A percentile compares a stretch with the other conserved stretches of the same genome.
phyloP scores from a whole-genome alignment of 2,113 vertebrate species.

The Mirza zaza region DNA sequence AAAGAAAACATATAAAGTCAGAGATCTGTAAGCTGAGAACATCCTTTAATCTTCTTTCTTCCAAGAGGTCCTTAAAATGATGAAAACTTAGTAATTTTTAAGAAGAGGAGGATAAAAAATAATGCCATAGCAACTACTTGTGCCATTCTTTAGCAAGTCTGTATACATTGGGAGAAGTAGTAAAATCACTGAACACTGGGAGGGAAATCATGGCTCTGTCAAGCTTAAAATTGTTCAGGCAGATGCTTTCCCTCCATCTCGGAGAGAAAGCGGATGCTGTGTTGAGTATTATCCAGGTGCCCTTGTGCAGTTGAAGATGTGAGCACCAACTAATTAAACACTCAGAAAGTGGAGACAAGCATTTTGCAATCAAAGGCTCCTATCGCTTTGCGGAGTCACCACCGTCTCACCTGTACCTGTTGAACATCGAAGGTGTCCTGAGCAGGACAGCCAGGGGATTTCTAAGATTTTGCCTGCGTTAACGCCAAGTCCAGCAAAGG shows the following conservation, averaged over 20 bases:
- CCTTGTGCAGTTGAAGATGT: slow-evolving; percentile 26
- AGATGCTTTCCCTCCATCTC: not conserved
- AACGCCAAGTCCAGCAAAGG: not conserved
- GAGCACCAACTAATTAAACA: slow-evolving; percentile 63
- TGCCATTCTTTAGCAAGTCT: slow-evolving; percentile 11
- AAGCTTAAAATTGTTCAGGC: slow-evolving; percentile 28
- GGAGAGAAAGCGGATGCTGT: not conserved
- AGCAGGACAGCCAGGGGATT: not conserved
- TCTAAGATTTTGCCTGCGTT: not conserved
- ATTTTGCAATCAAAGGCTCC: slow-evolving; percentile 19
- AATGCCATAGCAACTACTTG: not conserved
- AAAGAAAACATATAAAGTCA: not conserved
- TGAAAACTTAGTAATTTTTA: slow-evolving; percentile 42
- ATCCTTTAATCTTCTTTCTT: not conserved
- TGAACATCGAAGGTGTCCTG: not conserved
- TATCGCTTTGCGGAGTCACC: not conserved
- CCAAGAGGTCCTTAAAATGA: slow-evolving; percentile 29
- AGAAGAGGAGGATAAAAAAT: not conserved
- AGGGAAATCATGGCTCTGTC: slow-evolving; percentile 4
- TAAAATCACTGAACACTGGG: not conserved
- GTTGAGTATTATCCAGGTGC: not conserved
- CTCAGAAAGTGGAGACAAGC: not conserved
- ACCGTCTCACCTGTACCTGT: not conserved
- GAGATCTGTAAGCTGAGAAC: not conserved
- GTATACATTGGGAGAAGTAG: not conserved